These are phyloP conservation scores for Nomia melanderi DNA, from an alignment of 1,140 invertebrate species.

Conservation along the genomic window DNA sequence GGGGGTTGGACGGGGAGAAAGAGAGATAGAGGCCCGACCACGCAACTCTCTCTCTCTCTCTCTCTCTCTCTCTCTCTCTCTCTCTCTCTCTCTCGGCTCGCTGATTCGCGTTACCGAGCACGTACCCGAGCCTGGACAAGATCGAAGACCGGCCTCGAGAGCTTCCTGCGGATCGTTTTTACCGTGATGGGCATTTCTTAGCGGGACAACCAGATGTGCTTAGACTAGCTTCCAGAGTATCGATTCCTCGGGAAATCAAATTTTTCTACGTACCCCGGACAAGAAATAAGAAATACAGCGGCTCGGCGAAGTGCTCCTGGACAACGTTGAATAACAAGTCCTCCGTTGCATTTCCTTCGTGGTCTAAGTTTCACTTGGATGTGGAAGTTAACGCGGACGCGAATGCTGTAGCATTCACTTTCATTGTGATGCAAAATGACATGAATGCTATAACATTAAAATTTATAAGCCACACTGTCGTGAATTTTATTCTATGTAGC, in stretches of 20 bases:
- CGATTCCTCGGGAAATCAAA: background rate
- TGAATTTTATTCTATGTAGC: too few relatives aligned
- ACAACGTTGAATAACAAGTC: too few relatives aligned
- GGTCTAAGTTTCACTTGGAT: too few relatives aligned
- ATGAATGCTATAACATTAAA: too few relatives aligned
- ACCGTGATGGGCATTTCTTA: background rate
- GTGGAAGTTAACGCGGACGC: too few relatives aligned
- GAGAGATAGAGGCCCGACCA: background rate
- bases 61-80: too few relatives aligned
- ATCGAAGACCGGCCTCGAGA: background rate
- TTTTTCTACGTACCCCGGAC: background rate
- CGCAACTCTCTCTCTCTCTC: too few relatives aligned
- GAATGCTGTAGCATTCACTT: too few relatives aligned
- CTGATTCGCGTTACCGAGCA: slow-evolving; percentile 17
- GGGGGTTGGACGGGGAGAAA: slow-evolving; percentile 11
- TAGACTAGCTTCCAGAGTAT: background rate
- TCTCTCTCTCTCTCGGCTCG: background rate
- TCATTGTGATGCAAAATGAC: too few relatives aligned
- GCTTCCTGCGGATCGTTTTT: background rate
- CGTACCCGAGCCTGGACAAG: background rate
- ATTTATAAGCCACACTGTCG: too few relatives aligned
- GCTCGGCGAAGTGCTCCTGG: too few relatives aligned
- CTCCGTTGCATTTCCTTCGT: too few relatives aligned
- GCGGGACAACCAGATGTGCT: background rate
- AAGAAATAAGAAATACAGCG: background rate